These are phyloP conservation scores for Eulemur macaco DNA, from an alignment of 2,113 vertebrate species.

Conservation along the genomic window DNA sequence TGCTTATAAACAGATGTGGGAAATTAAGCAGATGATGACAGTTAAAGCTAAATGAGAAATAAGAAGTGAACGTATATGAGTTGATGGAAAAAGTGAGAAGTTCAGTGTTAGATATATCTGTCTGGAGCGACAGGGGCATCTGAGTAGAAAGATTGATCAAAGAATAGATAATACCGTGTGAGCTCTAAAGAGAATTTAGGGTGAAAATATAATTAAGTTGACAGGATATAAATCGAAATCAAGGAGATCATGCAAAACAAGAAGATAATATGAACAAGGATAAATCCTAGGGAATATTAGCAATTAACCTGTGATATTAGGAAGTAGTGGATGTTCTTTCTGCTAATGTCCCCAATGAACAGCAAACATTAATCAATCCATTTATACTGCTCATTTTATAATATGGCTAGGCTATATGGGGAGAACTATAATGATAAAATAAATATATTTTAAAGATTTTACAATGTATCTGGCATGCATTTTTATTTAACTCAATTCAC, in stretches of 20 bases:
- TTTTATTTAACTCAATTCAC: background rate
- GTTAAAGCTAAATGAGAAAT: background rate
- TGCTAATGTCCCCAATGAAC: background rate
- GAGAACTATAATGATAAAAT: background rate
- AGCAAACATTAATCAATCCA: background rate
- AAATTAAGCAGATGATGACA: background rate
- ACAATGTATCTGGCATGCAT: background rate
- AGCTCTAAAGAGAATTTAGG: background rate
- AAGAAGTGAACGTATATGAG: background rate
- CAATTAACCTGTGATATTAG: background rate
- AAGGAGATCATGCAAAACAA: background rate
- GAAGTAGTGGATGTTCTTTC: background rate
- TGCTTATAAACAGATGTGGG: background rate
- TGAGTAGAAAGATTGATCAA: background rate
- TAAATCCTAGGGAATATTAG: background rate
- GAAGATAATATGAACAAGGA: background rate
- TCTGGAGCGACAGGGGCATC: fast-evolving
- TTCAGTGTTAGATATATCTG: background rate
- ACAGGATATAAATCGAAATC: background rate
- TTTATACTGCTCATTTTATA: background rate
- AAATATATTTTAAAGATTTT: background rate
- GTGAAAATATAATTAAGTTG: background rate
- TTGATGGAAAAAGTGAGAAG: background rate
- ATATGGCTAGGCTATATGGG: background rate
- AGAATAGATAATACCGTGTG: background rate